phyloP scores from a whole-genome alignment of 2,113 vertebrate species.

The Grantiella picta region DNA sequence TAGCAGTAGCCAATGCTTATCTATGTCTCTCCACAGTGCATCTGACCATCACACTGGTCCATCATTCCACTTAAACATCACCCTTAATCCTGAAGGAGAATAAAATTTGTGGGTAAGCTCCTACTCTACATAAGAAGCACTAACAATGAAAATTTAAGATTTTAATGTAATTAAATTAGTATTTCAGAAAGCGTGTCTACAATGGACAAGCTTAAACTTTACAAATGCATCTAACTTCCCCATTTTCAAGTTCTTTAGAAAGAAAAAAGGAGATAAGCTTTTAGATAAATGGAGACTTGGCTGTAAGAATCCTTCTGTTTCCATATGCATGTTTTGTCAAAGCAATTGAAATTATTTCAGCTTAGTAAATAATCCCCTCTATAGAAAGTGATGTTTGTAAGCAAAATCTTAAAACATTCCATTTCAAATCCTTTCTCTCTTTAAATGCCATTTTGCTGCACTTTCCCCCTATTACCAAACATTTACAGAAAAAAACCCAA shows the following conservation, averaged over 20 bases:
- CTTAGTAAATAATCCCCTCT: constrained; percentile 7
- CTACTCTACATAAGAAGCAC: neutral
- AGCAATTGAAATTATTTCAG: neutral
- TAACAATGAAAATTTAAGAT: neutral
- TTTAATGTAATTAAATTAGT: neutral
- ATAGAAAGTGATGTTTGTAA: neutral
- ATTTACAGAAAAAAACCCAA: neutral
- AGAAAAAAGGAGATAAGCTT: neutral
- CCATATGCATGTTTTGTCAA: neutral
- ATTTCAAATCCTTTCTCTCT: neutral
- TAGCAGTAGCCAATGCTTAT: neutral
- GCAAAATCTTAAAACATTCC: neutral
- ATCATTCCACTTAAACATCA: neutral
- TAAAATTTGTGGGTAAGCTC: neutral
- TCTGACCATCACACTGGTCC: neutral
- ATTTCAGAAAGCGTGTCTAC: neutral
- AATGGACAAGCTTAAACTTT: neutral
- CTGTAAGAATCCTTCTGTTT: neutral
- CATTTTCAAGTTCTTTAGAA: neutral
- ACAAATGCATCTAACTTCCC: neutral
- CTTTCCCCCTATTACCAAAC: constrained; percentile 19
- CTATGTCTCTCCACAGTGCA: neutral
- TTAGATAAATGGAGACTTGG: neutral
- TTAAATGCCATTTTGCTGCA: constrained; percentile 1
- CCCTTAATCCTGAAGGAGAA: neutral